Percentiles rank a stretch among this genome's conserved stretches.
Conservation (phyloP, 2,888 invertebrate species). For the Nomada lathburiana region DNA sequence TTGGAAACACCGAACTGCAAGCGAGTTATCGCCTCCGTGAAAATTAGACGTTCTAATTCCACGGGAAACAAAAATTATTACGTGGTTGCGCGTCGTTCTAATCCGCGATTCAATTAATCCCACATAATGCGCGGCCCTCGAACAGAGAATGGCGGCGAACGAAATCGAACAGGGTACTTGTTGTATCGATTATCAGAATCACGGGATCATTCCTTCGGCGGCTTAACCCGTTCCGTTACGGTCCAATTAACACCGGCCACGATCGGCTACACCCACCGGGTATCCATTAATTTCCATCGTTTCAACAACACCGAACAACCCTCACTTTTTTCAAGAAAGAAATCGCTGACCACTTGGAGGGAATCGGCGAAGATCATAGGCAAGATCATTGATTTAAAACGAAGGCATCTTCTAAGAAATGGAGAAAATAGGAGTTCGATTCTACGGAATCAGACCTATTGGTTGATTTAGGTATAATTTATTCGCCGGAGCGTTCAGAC, state of each 20-base stretch:
- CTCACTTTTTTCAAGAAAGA: not conserved
- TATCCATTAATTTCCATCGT: conserved; percentile 57
- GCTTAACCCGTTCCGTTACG: conserved; percentile 52
- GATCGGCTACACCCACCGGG: conserved; percentile 30
- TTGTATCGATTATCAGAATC: conserved; percentile 58
- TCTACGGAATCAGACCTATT: no score
- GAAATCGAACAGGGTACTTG: conserved; percentile 43
- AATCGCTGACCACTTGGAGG: not conserved
- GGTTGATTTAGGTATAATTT: no score
- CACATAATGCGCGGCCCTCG: not conserved
- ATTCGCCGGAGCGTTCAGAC: no score
- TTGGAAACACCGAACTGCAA: not conserved
- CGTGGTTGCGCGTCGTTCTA: not conserved
- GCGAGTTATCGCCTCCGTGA: conserved; percentile 3
- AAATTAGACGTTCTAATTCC: conserved; percentile 6
- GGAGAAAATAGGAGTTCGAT: no score
- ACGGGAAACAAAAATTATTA: conserved; percentile 3
- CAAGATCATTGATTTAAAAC: no score
- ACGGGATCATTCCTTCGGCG: conserved; percentile 46
- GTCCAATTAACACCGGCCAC: conserved; percentile 51
- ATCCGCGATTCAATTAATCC: conserved; percentile 40
- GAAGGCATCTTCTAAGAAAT: no score
- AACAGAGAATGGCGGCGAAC: conserved; percentile 23
- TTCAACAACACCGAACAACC: conserved; percentile 5
- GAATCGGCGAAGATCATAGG: not conserved